Base-by-base conservation (phyloP, 2,797 vertebrate genomes). In the Syncerus caffer region DNA sequence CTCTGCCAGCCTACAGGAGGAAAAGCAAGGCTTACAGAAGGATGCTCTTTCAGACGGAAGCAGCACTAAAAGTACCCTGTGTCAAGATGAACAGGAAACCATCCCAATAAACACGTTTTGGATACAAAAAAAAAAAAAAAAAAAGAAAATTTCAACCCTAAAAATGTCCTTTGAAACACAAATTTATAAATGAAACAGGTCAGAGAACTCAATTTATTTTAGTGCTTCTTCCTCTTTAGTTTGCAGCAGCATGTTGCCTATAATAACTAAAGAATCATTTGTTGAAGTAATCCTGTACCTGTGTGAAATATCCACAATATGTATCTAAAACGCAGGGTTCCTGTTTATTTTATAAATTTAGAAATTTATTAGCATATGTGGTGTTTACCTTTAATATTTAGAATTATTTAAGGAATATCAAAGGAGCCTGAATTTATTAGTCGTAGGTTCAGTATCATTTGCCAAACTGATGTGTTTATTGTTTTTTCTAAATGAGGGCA, bases 331-430 rank as follows among this genome's bases (percentile, higher is more conserved):
- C 55, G 23, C n/a, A 96, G 25, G 29, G 2, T 94, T 31, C 79
- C 60, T 86, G 60, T 92, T 91, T 84, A 62, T 42, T 94, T 90
- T 95, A 89, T 38, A 71, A 90, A 57, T 57, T 90, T 85, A 96
- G 17, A 95, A 96, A 83, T 96, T 78, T 51, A 53, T 90, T 97
- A 87, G 7, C 85, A 91, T 86, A 50, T 34, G 25, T 96, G 21
- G 21, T 93, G 3, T 90, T 74, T 95, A n/a, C 55, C 83, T 95
- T 97, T 90, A 80, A 92, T 88, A 62, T 71, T 96, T 90, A 96
- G 84, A 80, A 97, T 95, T 97, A 94, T 91, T 98, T 60, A 97
- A 97, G 83, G 58, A 92, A 58, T 89, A 57, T 67, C 71, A 93
- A 96, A 96, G 57, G 76, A 79, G 74, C 95, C 96, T 93, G 85